Conservation (phyloP, 64 coral and sea anemone genomes). For the Stichodactyla helianthus region DNA sequence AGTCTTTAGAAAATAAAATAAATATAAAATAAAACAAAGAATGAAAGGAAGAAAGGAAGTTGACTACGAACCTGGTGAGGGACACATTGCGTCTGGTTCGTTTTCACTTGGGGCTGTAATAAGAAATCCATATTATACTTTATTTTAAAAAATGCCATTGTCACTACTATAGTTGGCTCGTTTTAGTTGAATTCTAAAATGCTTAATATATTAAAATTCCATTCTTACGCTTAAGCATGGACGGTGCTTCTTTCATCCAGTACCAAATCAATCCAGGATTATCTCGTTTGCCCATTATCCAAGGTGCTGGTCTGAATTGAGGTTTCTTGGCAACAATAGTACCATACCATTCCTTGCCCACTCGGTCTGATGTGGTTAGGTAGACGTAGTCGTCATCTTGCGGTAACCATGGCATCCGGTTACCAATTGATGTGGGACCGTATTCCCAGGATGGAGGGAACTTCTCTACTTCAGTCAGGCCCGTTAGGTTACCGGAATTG, state of each 20-base stretch:
- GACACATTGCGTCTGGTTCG: slow-evolving; percentile 73
- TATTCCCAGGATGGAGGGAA: slow-evolving; percentile 65
- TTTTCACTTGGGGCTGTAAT: slow-evolving; percentile 37
- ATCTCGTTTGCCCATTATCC: slow-evolving; percentile 57
- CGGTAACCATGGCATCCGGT: slow-evolving; percentile 70
- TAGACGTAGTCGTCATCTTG: slow-evolving; percentile 35
- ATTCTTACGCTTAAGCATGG: slow-evolving; percentile 59
- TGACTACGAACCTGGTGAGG: slow-evolving; percentile 50
- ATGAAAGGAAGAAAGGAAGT: background rate
- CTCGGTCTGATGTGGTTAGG: slow-evolving; percentile 57
- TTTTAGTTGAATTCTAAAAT: background rate
- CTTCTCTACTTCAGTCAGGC: slow-evolving; percentile 54
- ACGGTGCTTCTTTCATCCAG: slow-evolving; percentile 83
- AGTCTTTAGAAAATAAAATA: too few species aligned
- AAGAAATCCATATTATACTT: background rate
- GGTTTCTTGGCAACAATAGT: slow-evolving; percentile 55
- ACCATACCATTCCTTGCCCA: slow-evolving; percentile 48
- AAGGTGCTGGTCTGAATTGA: slow-evolving; percentile 38
- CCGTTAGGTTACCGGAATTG: slow-evolving; percentile 35
- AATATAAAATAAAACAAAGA: too few species aligned
- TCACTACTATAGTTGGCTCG: too few species aligned
- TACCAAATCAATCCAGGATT: slow-evolving; percentile 77
- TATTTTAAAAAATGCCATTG: background rate
- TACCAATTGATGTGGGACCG: slow-evolving; percentile 52
- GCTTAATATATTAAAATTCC: background rate